Base-by-base conservation (phyloP, 2,888 invertebrate genomes). In the Zhengitettix transpicula region DNA sequence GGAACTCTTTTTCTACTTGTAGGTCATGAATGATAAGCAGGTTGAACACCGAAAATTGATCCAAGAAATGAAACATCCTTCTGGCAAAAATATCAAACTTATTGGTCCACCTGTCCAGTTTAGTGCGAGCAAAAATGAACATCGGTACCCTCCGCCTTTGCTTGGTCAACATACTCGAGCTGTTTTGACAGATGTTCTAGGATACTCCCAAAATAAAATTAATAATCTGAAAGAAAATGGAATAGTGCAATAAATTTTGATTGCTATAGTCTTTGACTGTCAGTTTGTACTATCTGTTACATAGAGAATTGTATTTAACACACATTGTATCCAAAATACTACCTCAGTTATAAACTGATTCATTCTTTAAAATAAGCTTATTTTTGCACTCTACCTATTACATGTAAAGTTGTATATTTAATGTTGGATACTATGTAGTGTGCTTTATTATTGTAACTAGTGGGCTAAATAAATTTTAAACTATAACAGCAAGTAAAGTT, bases 61-160 rank as follows among this genome's bases (percentile, higher is more conserved):
- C 0, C 81, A 88, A 71, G 82, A 82, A 61, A 65, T 91, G 63
- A 70, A 77, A 0, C 90, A 94, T 73, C 78, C 84, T 0, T 75
- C 75, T 42, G 90, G 89, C 0, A 67, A 62, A 10, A 67, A 62
- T 11, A 75, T 96, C 3, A 87, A 84, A 70, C 73, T 91, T 9
- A 87, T 92, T 53, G 93, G 89, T 0, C 94, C 96, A 1, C 85
- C 96, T 0, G 95, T 96, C 0, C 78, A 77, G 54, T 97, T 83
- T 70, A 87, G 87, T 66, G 80, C 79, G 57, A 83, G 85, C 0
- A 79, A 80, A 1, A 90, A 91, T 69, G 72, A 74, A 64, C 82
- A 85, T 0, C 78, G 87, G 60, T 75, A 75, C 3, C 81, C 92
- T 0, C 95, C 97, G 0, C 97, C 97, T 0, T 73, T 76, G 10